Evolutionary conservation across 2,113 vertebrate genomes (phyloP).

Genomic region (Heloderma charlesbogerti): DNA sequence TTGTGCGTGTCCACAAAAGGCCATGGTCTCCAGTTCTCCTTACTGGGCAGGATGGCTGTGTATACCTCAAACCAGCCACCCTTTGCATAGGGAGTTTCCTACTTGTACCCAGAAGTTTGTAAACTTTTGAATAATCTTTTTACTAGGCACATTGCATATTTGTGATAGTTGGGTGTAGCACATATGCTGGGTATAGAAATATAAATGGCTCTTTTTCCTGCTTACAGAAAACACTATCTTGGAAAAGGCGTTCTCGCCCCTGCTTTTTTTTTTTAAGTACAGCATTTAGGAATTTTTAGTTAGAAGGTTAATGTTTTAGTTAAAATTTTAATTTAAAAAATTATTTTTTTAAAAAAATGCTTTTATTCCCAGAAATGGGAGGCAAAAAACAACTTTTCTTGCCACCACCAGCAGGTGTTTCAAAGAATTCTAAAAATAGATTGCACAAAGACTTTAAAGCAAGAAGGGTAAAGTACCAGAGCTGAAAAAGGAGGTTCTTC

Average conservation of each 20-base stretch:
- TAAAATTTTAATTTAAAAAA: not conserved
- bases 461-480: conserved; percentile 43
- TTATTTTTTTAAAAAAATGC: conserved; percentile 35
- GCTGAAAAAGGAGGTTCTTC: conserved; percentile 44
- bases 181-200: not conserved
- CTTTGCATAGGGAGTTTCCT: not conserved
- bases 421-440: conserved; percentile 52
- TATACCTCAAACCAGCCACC: not conserved
- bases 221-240: not conserved
- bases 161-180: not conserved
- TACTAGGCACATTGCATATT: not conserved
- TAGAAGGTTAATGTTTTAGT: conserved; percentile 27
- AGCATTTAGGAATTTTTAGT: not conserved
- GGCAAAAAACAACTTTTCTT: conserved; percentile 30
- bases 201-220: not conserved
- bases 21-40: not conserved
- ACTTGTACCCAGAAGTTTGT: not conserved
- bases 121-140: not conserved
- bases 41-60: not conserved
- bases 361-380: conserved; percentile 19
- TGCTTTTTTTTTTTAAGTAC: not conserved
- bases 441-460: conserved; percentile 54
- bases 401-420: conserved; percentile 56
- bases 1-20: too few species aligned
- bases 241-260: not conserved